Evolutionary conservation across 64 coral and sea anemone genomes (phyloP).

Genomic region (Stichodactyla mertensii): DNA sequence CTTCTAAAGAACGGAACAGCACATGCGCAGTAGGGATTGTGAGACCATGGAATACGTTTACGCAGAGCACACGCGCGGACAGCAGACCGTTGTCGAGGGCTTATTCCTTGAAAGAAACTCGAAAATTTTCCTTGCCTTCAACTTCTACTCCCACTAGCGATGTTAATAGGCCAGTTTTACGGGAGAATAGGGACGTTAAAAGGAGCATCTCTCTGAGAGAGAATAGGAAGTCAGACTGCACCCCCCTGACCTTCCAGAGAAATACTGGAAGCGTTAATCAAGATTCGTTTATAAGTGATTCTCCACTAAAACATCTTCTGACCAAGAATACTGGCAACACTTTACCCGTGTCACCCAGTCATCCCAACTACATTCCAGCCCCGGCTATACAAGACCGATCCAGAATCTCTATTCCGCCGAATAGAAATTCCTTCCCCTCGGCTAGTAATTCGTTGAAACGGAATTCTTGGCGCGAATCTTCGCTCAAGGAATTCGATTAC

Average conservation of each 20-base stretch:
- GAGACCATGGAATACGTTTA: neutral
- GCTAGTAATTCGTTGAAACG: neutral
- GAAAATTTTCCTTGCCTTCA: neutral
- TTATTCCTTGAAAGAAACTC: conserved; percentile 5
- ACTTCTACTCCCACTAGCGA: conserved; percentile 4
- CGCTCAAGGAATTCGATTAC: neutral
- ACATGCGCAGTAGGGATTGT: conserved; percentile 19
- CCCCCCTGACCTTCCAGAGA: neutral
- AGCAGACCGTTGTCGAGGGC: conserved; percentile 1
- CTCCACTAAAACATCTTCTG: conserved; percentile 7
- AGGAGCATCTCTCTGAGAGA: neutral
- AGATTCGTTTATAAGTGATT: neutral
- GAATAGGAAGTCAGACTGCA: neutral
- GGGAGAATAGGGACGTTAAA: neutral
- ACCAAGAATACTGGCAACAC: conserved; percentile 22
- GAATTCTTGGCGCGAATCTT: neutral
- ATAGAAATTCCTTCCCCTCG: conserved; percentile 11
- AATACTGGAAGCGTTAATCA: neutral
- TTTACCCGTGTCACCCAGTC: neutral
- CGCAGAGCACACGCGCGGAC: neutral
- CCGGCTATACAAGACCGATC: neutral
- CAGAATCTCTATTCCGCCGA: neutral
- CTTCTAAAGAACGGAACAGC: neutral
- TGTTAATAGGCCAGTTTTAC: neutral
- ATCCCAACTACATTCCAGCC: neutral